A percentile compares a stretch with the other conserved stretches of the same genome.
These are phyloP conservation scores for Sinocyclocheilus anophthalmus DNA, from an alignment of 2,113 vertebrate genomes.

Conservation along the genomic window DNA sequence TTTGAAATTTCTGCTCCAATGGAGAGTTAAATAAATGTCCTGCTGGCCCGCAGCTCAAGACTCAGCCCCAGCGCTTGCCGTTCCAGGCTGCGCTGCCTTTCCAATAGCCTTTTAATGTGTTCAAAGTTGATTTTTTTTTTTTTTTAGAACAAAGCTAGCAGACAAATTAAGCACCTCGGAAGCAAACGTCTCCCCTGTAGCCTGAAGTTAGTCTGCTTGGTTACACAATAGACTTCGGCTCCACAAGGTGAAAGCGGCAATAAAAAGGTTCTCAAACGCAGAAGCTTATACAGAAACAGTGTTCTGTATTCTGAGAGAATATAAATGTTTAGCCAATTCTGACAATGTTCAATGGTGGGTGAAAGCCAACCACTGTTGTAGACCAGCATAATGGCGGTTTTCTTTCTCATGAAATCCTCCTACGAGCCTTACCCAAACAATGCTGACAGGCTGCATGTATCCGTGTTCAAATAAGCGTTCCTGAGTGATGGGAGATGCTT, in stretches of 20 bases:
- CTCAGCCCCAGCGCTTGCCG: slow-evolving; percentile 32
- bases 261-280: background rate
- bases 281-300: background rate
- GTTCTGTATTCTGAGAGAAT: slow-evolving; percentile 27
- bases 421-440: background rate
- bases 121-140: too few relatives aligned
- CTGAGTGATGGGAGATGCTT: background rate
- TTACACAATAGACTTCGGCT: slow-evolving; percentile 35
- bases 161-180: slow-evolving; percentile 46
- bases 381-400: background rate
- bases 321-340: slow-evolving; percentile 44
- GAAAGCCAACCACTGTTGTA: slow-evolving; percentile 7
- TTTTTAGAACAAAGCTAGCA: slow-evolving; percentile 48
- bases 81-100: slow-evolving; percentile 40
- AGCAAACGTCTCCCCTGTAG: slow-evolving; percentile 18
- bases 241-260: background rate
- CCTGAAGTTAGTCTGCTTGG: slow-evolving; percentile 33
- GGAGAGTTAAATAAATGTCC: slow-evolving; percentile 74
- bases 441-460: background rate
- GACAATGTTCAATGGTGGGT: slow-evolving; percentile 15
- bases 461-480: background rate
- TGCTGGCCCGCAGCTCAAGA: slow-evolving; percentile 46
- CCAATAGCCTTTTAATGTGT: slow-evolving; percentile 57
- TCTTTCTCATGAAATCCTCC: background rate
- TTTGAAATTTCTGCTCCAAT: slow-evolving; percentile 75